Evolutionary conservation across 2,797 vertebrate species (phyloP).

Genomic region (Coregonus suidteri): DNA sequence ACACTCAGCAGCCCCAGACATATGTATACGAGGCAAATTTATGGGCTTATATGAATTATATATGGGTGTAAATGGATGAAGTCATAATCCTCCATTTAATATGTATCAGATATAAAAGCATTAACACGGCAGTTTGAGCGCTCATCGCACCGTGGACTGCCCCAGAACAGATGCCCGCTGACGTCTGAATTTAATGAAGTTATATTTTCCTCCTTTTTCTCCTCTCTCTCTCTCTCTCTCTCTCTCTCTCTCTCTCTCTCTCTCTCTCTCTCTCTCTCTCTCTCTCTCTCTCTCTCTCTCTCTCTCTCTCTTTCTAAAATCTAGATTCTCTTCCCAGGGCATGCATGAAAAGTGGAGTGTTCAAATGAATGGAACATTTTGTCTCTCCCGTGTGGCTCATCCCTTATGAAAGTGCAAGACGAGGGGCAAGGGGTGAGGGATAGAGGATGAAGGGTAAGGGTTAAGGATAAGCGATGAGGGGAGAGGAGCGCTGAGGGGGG

Average conservation of each 20-base stretch:
- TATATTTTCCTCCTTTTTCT: conserved; percentile 41
- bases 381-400: conserved; percentile 64
- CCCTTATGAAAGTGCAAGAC: conserved; percentile 39
- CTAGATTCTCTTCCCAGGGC: conserved; percentile 42
- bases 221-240: no score
- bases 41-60: conserved; percentile 70
- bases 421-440: neutral
- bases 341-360: conserved; percentile 54
- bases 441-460: neutral
- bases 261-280: conserved; percentile 27
- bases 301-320: conserved; percentile 27
- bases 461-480: conserved; percentile 38
- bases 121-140: conserved; percentile 48
- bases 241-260: conserved; percentile 32
- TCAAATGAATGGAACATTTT: conserved; percentile 68
- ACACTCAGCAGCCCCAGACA: conserved; percentile 50
- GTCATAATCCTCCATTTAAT: conserved; percentile 72
- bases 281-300: conserved; percentile 23
- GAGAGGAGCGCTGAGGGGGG: neutral
- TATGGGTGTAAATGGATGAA: conserved; percentile 72
- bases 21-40: conserved; percentile 62
- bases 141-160: conserved; percentile 27
- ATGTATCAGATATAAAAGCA: conserved; percentile 67
- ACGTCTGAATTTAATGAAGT: conserved; percentile 33
- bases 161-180: conserved; percentile 36